Conservation (phyloP, 2,797 vertebrate species). For the Melanotaenia trifasciata region DNA sequence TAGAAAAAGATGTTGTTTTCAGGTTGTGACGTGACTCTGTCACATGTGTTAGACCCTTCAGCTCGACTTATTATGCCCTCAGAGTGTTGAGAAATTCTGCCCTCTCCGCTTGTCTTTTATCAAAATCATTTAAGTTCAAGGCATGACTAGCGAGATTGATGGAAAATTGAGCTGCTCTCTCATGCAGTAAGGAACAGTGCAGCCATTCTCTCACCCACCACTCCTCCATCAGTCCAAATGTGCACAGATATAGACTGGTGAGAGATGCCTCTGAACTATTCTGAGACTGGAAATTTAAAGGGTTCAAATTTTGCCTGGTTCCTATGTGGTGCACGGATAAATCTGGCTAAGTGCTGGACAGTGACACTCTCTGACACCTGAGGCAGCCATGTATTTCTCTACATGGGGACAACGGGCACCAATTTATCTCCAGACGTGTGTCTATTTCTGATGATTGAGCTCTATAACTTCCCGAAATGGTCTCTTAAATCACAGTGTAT, state of each 20-base stretch:
- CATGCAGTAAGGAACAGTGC: constrained; percentile 84
- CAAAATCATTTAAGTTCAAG: constrained; percentile 81
- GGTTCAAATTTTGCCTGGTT: constrained; percentile 88
- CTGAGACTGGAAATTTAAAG: constrained; percentile 87
- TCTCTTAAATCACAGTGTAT: constrained; percentile 94
- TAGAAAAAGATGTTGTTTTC: constrained; percentile 23
- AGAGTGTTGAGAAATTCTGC: constrained; percentile 63
- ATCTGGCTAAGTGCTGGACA: constrained; percentile 92
- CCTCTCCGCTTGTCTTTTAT: constrained; percentile 73
- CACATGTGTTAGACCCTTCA: constrained; percentile 41
- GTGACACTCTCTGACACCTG: constrained; percentile 86
- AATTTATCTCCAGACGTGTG: constrained; percentile 90
- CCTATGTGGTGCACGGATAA: constrained; percentile 87
- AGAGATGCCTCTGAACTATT: constrained; percentile 95
- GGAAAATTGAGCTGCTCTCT: constrained; percentile 87
- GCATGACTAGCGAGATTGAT: constrained; percentile 89
- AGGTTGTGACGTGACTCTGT: constrained; percentile 39
- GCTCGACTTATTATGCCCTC: constrained; percentile 61
- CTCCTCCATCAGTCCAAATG: constrained; percentile 76
- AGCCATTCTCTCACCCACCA: constrained; percentile 81
- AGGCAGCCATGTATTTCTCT: constrained; percentile 86
- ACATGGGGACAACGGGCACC: constrained; percentile 77
- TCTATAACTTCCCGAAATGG: constrained; percentile 93
- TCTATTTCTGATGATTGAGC: constrained; percentile 93
- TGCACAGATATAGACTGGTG: constrained; percentile 89